A percentile compares a stretch with the other conserved stretches of the same genome.
phyloP scores from a whole-genome alignment of 2,797 vertebrate genomes.

The Denticeps clupeoides region DNA sequence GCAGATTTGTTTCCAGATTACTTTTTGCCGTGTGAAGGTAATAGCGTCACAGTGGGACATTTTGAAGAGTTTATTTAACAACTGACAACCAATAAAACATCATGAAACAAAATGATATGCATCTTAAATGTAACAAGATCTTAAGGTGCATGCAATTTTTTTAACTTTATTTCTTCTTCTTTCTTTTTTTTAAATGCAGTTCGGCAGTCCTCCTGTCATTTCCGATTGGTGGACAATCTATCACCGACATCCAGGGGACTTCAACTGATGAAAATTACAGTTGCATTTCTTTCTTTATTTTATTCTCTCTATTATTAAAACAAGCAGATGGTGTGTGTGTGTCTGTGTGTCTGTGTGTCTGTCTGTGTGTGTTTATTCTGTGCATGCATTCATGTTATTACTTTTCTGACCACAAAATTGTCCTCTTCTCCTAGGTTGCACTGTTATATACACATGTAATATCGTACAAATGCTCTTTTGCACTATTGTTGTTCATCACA shows the following conservation, averaged over 20 bases:
- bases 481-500: slow-evolving; percentile 22
- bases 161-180: slow-evolving; percentile 38
- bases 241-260: slow-evolving; percentile 71
- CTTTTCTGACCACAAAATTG: slow-evolving; percentile 11
- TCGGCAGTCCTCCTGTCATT: slow-evolving; percentile 59
- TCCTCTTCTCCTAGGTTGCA: slow-evolving; percentile 63
- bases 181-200: slow-evolving; percentile 40
- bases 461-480: slow-evolving; percentile 55
- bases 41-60: slow-evolving; percentile 40
- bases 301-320: slow-evolving; percentile 68
- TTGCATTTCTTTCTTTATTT: slow-evolving; percentile 67
- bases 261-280: slow-evolving; percentile 63
- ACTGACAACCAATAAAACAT: slow-evolving; percentile 74
- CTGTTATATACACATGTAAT: slow-evolving; percentile 52
- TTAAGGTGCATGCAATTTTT: slow-evolving; percentile 86
- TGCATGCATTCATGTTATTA: no score
- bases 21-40: slow-evolving; percentile 23
- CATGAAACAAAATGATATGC: slow-evolving; percentile 82
- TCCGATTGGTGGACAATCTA: slow-evolving; percentile 57
- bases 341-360: slow-evolving; percentile 51
- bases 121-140: slow-evolving; percentile 71
- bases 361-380: slow-evolving; percentile 48
- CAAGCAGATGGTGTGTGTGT: slow-evolving; percentile 48
- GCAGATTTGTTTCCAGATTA: slow-evolving; percentile 25
- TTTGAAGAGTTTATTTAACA: slow-evolving; percentile 72